phyloP scores from a whole-genome alignment of 2,797 vertebrate species.

The Remorina albescens region DNA sequence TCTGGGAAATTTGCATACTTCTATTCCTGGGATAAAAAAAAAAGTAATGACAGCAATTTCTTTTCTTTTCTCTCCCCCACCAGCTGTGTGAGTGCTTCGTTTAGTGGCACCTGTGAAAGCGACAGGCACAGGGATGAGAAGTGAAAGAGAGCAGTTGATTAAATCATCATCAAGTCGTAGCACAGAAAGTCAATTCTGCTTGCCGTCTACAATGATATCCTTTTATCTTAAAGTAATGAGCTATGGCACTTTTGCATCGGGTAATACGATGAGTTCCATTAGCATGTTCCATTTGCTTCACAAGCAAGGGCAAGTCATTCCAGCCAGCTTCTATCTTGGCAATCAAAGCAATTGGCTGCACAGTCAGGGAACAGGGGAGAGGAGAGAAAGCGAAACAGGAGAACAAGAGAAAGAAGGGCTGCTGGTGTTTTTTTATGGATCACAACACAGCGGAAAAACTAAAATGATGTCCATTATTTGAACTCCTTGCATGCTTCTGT shows the following conservation, averaged over 20 bases:
- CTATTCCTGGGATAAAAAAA: conserved; percentile 85
- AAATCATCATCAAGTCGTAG: conserved; percentile 99
- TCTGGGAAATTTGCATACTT: conserved; percentile 96
- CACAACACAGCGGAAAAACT: conserved; percentile 87
- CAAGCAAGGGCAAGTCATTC: conserved; percentile 98
- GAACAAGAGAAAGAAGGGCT: conserved; percentile 74
- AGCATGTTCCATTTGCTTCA: conserved; percentile 99
- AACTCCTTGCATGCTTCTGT: conserved; percentile 81
- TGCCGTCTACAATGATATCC: conserved; percentile 99
- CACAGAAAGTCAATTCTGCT: conserved; percentile 99
- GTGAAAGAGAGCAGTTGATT: conserved; percentile 99
- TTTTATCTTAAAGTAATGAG: conserved; percentile 99
- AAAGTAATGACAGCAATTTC: conserved; percentile 98
- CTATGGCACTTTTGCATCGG: conserved; percentile 99
- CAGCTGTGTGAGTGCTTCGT: conserved; percentile 93
- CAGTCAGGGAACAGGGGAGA: conserved; percentile 85
- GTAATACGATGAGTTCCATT: conserved; percentile 99
- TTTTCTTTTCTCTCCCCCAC: conserved; percentile 84
- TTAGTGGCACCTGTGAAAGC: conserved; percentile 97
- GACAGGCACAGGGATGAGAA: conserved; percentile 97
- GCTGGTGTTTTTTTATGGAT: conserved; percentile 90
- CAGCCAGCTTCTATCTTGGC: conserved; percentile 92
- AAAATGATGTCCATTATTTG: conserved; percentile 89
- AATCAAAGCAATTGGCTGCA: conserved; percentile 98
- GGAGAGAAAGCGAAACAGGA: conserved; percentile 70